Conservation (phyloP, 2,797 vertebrate genomes). For the Chiloscyllium punctatum region DNA sequence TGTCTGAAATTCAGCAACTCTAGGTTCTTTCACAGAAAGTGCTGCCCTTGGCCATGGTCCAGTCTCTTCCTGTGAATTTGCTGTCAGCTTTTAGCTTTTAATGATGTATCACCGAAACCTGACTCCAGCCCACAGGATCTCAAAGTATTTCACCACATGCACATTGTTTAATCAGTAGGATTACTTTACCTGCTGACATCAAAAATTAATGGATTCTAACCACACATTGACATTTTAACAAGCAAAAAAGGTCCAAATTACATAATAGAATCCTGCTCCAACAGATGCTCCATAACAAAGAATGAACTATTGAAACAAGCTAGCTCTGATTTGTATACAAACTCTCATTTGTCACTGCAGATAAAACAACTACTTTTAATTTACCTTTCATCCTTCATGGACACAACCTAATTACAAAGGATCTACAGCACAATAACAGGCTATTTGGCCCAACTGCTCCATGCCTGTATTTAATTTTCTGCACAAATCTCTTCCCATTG, state of each 20-base stretch:
- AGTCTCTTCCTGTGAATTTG: conserved; percentile 26
- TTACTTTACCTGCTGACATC: conserved; percentile 50
- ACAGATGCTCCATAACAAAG: conserved; percentile 13
- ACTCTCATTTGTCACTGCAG: conserved; percentile 27
- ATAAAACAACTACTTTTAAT: conserved; percentile 1
- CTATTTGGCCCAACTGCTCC: not conserved
- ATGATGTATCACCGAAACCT: conserved; percentile 35
- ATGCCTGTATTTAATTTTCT: not conserved
- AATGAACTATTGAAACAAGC: conserved; percentile 22
- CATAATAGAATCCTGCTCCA: conserved; percentile 30
- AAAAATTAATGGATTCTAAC: conserved; percentile 53
- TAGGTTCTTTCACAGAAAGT: not conserved
- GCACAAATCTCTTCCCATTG: not conserved
- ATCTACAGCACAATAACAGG: not conserved
- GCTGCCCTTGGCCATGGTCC: conserved; percentile 4
- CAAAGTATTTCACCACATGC: conserved; percentile 41
- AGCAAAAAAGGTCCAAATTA: conserved; percentile 42
- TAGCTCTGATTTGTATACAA: not conserved
- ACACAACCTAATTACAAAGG: not conserved
- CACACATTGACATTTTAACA: conserved; percentile 48
- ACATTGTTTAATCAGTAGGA: conserved; percentile 46
- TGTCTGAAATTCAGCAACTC: not conserved
- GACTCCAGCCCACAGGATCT: conserved; percentile 26
- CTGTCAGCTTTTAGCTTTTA: conserved; percentile 26
- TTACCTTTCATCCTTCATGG: conserved; percentile 19